A percentile compares a stretch with the other conserved stretches of the same genome.
Evolutionary conservation across 2,113 vertebrate genomes (phyloP).

Genomic region (Heterochromis multidens): DNA sequence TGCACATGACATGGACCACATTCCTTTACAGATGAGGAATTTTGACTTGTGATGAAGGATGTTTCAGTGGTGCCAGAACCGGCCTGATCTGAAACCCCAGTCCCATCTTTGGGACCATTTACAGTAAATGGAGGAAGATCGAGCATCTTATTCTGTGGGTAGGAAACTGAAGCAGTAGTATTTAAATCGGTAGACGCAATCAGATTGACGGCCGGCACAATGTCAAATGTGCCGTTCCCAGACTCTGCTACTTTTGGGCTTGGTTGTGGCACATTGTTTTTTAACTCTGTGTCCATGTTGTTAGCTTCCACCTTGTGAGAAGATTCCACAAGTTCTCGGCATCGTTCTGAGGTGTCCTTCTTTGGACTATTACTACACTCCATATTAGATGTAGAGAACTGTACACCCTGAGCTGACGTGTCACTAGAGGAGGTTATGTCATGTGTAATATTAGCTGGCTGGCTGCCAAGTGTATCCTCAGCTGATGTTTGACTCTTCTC

Average conservation of each 20-base stretch:
- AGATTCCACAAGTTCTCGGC: not conserved
- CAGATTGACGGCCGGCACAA: not conserved
- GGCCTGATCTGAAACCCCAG: not conserved
- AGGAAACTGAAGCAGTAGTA: not conserved
- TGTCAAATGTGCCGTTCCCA: not conserved
- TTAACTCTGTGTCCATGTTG: not conserved
- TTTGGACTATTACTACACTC: not conserved
- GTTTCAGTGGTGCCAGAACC: not conserved
- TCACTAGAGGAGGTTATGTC: conserved; percentile 18
- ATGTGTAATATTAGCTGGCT: conserved; percentile 21
- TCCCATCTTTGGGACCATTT: not conserved
- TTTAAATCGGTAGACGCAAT: not conserved
- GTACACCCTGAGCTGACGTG: not conserved
- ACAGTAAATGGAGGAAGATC: not conserved
- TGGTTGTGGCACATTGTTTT: not conserved
- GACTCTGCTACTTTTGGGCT: not conserved
- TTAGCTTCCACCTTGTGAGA: not conserved
- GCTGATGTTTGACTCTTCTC: not conserved
- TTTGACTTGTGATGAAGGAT: not conserved
- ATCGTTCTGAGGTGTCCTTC: not conserved
- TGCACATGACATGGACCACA: not conserved
- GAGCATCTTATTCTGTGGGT: not conserved
- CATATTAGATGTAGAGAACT: not conserved
- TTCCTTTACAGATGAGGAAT: not conserved
- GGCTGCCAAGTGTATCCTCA: not conserved